These are phyloP conservation scores for Nylanderia fulva DNA, from an alignment of 1,140 invertebrate genomes.

Conservation along the genomic window DNA sequence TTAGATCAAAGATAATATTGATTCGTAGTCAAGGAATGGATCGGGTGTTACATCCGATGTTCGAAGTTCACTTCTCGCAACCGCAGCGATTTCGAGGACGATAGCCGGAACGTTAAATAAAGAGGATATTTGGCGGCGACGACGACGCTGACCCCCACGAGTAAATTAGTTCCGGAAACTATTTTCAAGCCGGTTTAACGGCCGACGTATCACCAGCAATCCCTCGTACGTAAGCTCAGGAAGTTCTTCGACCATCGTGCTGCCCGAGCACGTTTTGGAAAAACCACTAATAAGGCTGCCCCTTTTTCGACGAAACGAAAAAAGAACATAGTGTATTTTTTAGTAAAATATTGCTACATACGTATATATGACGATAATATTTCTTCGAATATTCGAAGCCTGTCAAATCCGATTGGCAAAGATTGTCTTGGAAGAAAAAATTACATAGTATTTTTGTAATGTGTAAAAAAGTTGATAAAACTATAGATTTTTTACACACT, in stretches of 20 bases:
- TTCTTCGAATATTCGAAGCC: not conserved
- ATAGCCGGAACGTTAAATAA: slow-evolving; percentile 60
- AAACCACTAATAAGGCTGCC: slow-evolving; percentile 20
- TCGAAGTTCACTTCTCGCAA: slow-evolving; percentile 58
- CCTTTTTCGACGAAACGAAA: slow-evolving; percentile 62
- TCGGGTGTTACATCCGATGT: slow-evolving; percentile 48
- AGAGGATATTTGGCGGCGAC: slow-evolving; percentile 52
- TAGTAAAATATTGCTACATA: slow-evolving; percentile 35
- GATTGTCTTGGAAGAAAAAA: not conserved
- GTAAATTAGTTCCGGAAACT: slow-evolving; percentile 79
- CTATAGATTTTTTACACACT: not conserved
- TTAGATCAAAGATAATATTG: slow-evolving; percentile 62
- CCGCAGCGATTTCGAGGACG: slow-evolving; percentile 52
- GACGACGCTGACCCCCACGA: slow-evolving; percentile 54
- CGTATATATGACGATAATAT: not conserved
- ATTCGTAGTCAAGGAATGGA: slow-evolving; percentile 42
- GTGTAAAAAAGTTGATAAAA: not conserved
- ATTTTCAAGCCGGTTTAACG: slow-evolving; percentile 77
- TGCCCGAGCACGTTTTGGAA: slow-evolving; percentile 43
- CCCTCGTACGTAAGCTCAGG: slow-evolving; percentile 62
- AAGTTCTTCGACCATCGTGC: slow-evolving; percentile 48
- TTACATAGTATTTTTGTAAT: slow-evolving; percentile 40
- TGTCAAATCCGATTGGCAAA: not conserved
- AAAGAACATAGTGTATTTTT: slow-evolving; percentile 73
- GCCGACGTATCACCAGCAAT: slow-evolving; percentile 72